Evolutionary conservation across 2,797 vertebrate species (phyloP).

Genomic region (Tenualosa thibaudeaui): DNA sequence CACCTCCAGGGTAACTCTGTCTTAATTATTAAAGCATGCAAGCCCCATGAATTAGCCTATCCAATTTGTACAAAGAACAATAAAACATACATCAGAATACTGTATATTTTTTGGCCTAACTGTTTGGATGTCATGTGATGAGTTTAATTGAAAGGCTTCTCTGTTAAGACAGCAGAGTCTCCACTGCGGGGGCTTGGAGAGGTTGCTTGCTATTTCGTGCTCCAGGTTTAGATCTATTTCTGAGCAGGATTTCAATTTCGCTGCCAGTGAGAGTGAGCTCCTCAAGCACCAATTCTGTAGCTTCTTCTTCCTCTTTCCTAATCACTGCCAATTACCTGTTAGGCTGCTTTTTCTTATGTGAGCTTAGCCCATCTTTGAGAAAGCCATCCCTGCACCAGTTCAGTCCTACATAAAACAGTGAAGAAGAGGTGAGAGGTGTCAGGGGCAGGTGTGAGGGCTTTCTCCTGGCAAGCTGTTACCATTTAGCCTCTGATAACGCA

Average conservation of each 20-base stretch:
- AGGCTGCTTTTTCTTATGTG: not conserved
- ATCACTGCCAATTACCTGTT: conserved; percentile 25
- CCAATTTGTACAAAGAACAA: not conserved
- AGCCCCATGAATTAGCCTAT: conserved; percentile 23
- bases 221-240: conserved; percentile 76
- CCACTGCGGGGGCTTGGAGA: conserved; percentile 56
- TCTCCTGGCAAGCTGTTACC: conserved; percentile 80
- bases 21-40: conserved; percentile 6
- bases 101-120: not conserved
- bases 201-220: conserved; percentile 81
- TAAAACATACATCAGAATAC: not conserved
- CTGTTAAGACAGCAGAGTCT: not conserved
- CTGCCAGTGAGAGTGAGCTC: conserved; percentile 69
- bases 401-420: conserved; percentile 53
- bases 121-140: not conserved
- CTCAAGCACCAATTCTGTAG: conserved; percentile 62
- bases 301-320: conserved; percentile 50
- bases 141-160: not conserved
- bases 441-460: conserved; percentile 63
- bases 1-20: not conserved
- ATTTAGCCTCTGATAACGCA: conserved; percentile 82
- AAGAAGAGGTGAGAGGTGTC: conserved; percentile 48
- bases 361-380: not conserved
- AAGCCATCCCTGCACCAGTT: conserved; percentile 1
- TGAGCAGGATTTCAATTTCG: conserved; percentile 76